Evolutionary conservation across 2,113 vertebrate genomes (phyloP), one percentile per base, ranked within the genome.

Genomic region (Python bivittatus): DNA sequence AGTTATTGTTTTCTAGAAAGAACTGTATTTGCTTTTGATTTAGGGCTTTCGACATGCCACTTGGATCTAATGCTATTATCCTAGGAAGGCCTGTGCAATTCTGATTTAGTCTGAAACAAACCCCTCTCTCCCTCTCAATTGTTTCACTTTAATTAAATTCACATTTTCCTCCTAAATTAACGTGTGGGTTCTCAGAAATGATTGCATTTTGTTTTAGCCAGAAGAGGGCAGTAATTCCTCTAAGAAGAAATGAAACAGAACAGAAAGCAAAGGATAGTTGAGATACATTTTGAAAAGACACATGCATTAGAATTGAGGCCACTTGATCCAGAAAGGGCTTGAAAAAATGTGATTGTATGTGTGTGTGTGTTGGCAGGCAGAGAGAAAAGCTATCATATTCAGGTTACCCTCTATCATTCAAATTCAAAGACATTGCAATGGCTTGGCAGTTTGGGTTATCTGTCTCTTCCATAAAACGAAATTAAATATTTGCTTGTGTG

Each of bases 161-260:
- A 83, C 54, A 87, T 93, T 94, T 96, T 57, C 52, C 58, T 27
- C 4, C 6, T 33, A 64, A 52, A 27, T 91, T 86, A 27, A 33
- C 7, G 64, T 23, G 60, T 87, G n/a, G 90, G 88, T 88, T 87
- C 88, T 94, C 91, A 79, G 23, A 94, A 94, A 10, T n/a, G 33
- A 3, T 0, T 6, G 84, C 86, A 88, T n/a, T 91, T 38, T 92
- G 84, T 60, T 33, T 6, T 2, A 87, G 91, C 97, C 98, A 97
- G 97, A 84, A 98, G 97, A 97, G 97, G 97, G 97, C 98, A 98
- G 97, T 94, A 97, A 96, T 95, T 97, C 96, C 96, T 97, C 97
- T 97, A 95, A 89, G 91, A 97, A 96, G 92, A 90, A 92, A 11
- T 0, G 92, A 95, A 91, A 2, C 56, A 29, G 4, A 60, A 25